Percentiles rank a stretch among this genome's conserved stretches.
Conservation (phyloP, 1,140 invertebrate species). For the Listronotus bonariensis region DNA sequence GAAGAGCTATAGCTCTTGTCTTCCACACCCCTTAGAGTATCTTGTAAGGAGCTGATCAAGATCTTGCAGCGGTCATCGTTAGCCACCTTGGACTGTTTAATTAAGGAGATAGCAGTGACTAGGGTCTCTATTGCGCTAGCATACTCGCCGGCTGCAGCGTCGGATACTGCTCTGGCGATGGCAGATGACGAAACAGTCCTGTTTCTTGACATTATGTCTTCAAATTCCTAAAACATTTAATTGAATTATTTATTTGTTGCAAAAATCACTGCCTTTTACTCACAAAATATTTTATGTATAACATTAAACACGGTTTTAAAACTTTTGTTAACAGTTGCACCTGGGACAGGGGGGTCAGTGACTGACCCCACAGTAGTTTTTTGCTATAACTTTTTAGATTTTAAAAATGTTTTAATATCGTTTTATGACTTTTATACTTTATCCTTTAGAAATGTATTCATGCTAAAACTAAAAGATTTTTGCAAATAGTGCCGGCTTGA, state of each 20-base stretch:
- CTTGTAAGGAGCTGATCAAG: conserved; percentile 93
- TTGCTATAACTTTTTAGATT: too few relatives aligned
- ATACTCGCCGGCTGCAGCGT: conserved; percentile 96
- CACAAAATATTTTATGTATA: too few relatives aligned
- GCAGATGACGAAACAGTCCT: conserved; percentile 96
- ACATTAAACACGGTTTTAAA: too few relatives aligned
- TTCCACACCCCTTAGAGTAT: conserved; percentile 96
- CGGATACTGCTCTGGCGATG: conserved; percentile 94
- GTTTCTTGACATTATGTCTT: conserved; percentile 97
- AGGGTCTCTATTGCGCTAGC: conserved; percentile 97
- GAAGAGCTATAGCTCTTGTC: conserved; percentile 89
- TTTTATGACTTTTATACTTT: too few relatives aligned
- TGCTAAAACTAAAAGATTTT: too few relatives aligned
- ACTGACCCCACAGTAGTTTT: too few relatives aligned
- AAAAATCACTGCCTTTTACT: background rate
- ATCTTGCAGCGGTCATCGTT: conserved; percentile 98
- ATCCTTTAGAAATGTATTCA: too few relatives aligned
- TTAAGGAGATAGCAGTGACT: conserved; percentile 97
- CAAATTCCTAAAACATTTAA: conserved; percentile 78
- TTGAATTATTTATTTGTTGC: background rate
- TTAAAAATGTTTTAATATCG: too few relatives aligned
- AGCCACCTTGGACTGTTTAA: conserved; percentile 98
- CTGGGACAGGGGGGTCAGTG: too few relatives aligned
- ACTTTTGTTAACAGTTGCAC: too few relatives aligned
- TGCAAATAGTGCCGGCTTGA: too few relatives aligned